A percentile compares a stretch with the other conserved stretches of the same genome.
These are phyloP conservation scores for Perodicticus potto DNA, from an alignment of 2,797 vertebrate genomes.

Conservation along the genomic window DNA sequence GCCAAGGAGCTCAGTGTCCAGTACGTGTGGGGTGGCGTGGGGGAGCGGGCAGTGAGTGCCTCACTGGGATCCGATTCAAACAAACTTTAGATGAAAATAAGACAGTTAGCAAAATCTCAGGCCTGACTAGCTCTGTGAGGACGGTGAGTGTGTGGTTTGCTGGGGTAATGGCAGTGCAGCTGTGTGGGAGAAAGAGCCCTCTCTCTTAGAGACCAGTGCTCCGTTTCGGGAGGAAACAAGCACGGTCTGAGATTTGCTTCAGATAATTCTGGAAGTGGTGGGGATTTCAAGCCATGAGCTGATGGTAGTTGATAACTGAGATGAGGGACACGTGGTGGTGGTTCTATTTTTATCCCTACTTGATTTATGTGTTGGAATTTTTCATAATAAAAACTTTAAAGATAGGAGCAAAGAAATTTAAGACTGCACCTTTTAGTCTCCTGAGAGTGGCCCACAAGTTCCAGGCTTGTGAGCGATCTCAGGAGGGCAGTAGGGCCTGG, in stretches of 20 bases:
- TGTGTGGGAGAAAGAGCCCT: background rate
- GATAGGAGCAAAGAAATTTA: no score
- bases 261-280: background rate
- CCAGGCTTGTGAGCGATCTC: fast-evolving
- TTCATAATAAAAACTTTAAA: background rate
- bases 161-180: background rate
- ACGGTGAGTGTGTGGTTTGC: fast-evolving
- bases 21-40: background rate
- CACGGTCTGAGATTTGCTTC: background rate
- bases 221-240: background rate
- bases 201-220: background rate
- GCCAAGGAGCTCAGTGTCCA: fast-evolving
- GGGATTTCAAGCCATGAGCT: background rate
- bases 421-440: background rate
- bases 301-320: background rate
- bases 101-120: fast-evolving
- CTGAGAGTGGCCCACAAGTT: fast-evolving
- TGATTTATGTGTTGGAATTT: background rate
- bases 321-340: fast-evolving
- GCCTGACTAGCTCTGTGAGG: fast-evolving
- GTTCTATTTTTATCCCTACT: background rate
- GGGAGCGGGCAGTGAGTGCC: background rate
- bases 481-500: fast-evolving
- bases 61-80: fast-evolving
- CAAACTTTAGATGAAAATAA: fast-evolving